Percentiles rank a stretch among this genome's conserved stretches.
These are phyloP conservation scores for Tetraodon nigroviridis DNA, from an alignment of 2,113 vertebrate species.

Conservation along the genomic window DNA sequence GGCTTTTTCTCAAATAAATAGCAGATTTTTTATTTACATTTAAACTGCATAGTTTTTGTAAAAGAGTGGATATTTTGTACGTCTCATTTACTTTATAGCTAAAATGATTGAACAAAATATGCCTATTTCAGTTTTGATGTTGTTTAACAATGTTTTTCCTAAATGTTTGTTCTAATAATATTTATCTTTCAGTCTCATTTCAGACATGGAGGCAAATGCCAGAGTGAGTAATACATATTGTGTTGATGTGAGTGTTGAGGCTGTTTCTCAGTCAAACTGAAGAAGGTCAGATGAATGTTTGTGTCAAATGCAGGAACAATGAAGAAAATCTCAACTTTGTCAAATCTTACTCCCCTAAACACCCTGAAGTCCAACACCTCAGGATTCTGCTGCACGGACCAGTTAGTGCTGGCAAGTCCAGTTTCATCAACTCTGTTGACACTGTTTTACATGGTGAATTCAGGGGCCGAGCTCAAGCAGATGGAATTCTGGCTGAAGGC, in stretches of 20 bases:
- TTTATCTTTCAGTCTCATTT: too few relatives aligned
- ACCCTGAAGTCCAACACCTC: neutral
- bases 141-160: too few relatives aligned
- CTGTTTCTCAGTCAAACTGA: neutral
- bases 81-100: neutral
- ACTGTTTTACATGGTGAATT: slow-evolving; percentile 12
- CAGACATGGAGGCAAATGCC: slow-evolving; percentile 14
- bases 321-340: neutral
- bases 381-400: too few relatives aligned
- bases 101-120: slow-evolving; percentile 7
- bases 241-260: neutral
- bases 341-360: too few relatives aligned
- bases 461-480: neutral
- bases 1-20: too few relatives aligned
- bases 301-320: neutral
- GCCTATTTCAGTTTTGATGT: neutral
- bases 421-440: too few relatives aligned
- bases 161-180: too few relatives aligned
- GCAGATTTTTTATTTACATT: too few relatives aligned
- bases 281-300: too few relatives aligned
- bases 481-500: accelerated
- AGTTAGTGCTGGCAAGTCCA: too few relatives aligned
- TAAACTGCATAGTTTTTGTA: too few relatives aligned
- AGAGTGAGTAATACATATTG: slow-evolving; percentile 5
- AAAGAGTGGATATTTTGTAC: too few relatives aligned